Evolutionary conservation across 1,140 invertebrate genomes (phyloP).

Genomic region (Drosophila ohnishii): DNA sequence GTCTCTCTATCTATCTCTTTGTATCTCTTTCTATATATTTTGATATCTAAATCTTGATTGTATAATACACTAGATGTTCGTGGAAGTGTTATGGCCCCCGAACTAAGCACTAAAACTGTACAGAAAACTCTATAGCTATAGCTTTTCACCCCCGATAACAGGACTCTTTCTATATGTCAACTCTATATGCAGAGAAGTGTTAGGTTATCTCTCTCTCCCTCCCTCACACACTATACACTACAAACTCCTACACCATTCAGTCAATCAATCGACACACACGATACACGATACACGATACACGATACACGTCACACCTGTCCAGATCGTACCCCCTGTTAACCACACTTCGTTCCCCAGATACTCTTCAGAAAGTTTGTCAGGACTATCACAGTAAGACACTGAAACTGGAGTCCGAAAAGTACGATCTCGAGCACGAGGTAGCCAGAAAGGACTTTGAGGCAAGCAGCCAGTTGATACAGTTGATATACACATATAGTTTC

Average conservation of each 20-base stretch:
- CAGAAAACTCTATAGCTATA: conserved; percentile 37
- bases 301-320: conserved; percentile 12
- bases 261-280: conserved; percentile 1
- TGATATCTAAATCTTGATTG: conserved; percentile 18
- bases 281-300: conserved; percentile 13
- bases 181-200: conserved; percentile 2
- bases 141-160: conserved; percentile 40
- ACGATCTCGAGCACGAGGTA: conserved; percentile 98
- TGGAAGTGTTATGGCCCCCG: conserved; percentile 44
- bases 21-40: conserved; percentile 24
- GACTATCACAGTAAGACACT: conserved; percentile 94
- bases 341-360: conserved; percentile 85
- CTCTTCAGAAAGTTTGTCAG: conserved; percentile 92
- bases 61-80: conserved; percentile 43
- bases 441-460: conserved; percentile 96
- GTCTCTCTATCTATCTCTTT: conserved; percentile 46
- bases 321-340: conserved; percentile 30
- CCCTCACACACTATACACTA: conserved; percentile 22
- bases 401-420: conserved; percentile 96
- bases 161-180: conserved; percentile 34
- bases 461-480: conserved; percentile 73
- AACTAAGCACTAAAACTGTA: conserved; percentile 54
- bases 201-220: neutral
- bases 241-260: conserved; percentile 4
- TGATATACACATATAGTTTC: conserved; percentile 15